Base-by-base conservation (phyloP, 2,888 invertebrate species). In the Sphecodes monilicornis region DNA sequence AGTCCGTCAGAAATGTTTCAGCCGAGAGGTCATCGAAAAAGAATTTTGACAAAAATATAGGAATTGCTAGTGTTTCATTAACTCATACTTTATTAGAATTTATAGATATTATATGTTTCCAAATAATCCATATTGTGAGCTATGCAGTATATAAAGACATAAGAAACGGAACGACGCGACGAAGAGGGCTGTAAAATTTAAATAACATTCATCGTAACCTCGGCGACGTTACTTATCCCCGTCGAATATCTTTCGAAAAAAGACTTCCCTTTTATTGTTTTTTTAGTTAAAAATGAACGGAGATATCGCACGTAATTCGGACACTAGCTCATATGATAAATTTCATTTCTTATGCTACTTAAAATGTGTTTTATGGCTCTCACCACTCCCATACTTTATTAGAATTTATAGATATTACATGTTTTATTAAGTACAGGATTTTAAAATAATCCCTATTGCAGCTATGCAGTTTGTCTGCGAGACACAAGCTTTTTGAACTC, bases 141-240 rank as follows among this genome's bases (percentile, higher is more conserved):
- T n/a, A n/a, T n/a, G n/a, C n/a, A n/a, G n/a, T n/a, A 43, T 46
- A 73, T 13, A 46, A 41, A 39, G n/a, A n/a, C 36, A 29, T 32
- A n/a, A 39, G 39, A 18, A 18, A 41, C 32, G 29, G 13, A n/a
- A 57, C 26, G 18, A n/a, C n/a, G n/a, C n/a, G n/a, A 16, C 41
- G 26, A 36, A 36, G n/a, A 26, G 16, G 26, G 54, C 29, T 32
- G 68, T 76, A 60, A 72, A 77, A 60, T 26, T 83, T 69, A 73
- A 54, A 77, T 76, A 41, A 43, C 57, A n/a, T 26, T 75, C 46
- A 43, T 50, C 50, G 50, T 18, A 16, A 39, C 18, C 66, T 22
- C 36, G n/a, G 1, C 18, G 43, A 66, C 22, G 22, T 46, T 16
- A 11, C 39, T 57, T 32, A 22, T 43, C 36, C 16, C 3, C 29